phyloP scores from a whole-genome alignment of 2,113 vertebrate genomes.

The Embiotoca jacksoni region DNA sequence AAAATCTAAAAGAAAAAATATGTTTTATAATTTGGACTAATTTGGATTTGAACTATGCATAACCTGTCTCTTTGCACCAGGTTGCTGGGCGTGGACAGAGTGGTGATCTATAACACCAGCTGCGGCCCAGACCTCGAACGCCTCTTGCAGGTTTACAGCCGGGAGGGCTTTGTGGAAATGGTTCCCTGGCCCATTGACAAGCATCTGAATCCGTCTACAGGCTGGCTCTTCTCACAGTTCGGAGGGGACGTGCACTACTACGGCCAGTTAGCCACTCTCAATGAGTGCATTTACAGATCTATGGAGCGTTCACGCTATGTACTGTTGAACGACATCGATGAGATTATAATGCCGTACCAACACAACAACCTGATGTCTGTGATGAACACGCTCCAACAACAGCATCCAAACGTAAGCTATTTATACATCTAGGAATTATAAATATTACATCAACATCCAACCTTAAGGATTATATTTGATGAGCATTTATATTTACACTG shows the following conservation, averaged over 20 bases:
- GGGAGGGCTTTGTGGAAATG: constrained; percentile 82
- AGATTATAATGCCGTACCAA: constrained; percentile 84
- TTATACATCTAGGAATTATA: not conserved
- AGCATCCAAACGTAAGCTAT: constrained; percentile 64
- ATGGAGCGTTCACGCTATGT: constrained; percentile 79
- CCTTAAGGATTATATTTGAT: not conserved
- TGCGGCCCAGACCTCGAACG: constrained; percentile 80
- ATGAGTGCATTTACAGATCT: constrained; percentile 82
- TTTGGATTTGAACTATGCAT: not conserved
- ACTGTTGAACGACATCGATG: constrained; percentile 85
- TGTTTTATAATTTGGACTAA: no score
- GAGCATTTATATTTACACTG: not conserved
- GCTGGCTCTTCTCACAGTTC: constrained; percentile 60
- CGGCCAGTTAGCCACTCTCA: constrained; percentile 79
- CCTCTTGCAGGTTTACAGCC: constrained; percentile 79
- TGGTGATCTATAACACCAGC: constrained; percentile 88
- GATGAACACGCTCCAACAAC: constrained; percentile 73
- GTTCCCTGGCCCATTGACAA: constrained; percentile 84
- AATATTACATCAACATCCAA: not conserved
- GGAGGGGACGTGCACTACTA: constrained; percentile 80
- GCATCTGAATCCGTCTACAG: constrained; percentile 75
- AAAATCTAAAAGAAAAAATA: no score
- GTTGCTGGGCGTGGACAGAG: constrained; percentile 81
- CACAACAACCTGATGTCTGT: constrained; percentile 72
- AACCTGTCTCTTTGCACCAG: constrained; percentile 8